These are phyloP conservation scores for Phyto melanocephala DNA, from an alignment of 2,888 invertebrate species.

Conservation along the genomic window DNA sequence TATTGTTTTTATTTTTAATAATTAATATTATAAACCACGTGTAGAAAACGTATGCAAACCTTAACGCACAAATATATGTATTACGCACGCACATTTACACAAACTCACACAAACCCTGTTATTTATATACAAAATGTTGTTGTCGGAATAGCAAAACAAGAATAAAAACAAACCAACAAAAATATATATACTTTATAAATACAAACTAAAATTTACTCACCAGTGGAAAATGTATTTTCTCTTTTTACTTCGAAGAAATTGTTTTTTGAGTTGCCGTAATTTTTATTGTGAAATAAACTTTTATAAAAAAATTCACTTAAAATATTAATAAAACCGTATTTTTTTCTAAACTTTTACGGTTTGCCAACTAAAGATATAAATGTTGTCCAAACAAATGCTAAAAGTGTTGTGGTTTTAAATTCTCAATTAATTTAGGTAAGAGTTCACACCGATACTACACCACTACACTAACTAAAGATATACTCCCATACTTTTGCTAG, in stretches of 20 bases:
- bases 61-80: too few species aligned
- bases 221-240: slow-evolving; percentile 21
- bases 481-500: too few species aligned
- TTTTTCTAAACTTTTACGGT: neutral
- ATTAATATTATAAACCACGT: too few species aligned
- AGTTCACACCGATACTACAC: neutral
- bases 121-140: neutral
- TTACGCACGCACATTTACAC: slow-evolving; percentile 10
- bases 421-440: slow-evolving; percentile 36
- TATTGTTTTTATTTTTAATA: too few species aligned
- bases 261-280: too few species aligned
- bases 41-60: too few species aligned
- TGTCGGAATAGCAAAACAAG: neutral
- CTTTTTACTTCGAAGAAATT: too few species aligned
- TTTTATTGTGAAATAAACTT: too few species aligned
- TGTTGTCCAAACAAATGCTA: slow-evolving; percentile 44
- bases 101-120: slow-evolving; percentile 3
- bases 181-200: too few species aligned
- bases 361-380: neutral
- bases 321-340: neutral
- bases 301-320: too few species aligned
- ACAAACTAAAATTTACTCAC: slow-evolving; percentile 29
- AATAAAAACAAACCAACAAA: too few species aligned
- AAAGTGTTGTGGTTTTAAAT: slow-evolving; percentile 44
- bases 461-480: too few species aligned